A percentile compares a stretch with the other conserved stretches of the same genome.
Conservation (phyloP, 2,113 vertebrate genomes). For the Zosterops lateralis region DNA sequence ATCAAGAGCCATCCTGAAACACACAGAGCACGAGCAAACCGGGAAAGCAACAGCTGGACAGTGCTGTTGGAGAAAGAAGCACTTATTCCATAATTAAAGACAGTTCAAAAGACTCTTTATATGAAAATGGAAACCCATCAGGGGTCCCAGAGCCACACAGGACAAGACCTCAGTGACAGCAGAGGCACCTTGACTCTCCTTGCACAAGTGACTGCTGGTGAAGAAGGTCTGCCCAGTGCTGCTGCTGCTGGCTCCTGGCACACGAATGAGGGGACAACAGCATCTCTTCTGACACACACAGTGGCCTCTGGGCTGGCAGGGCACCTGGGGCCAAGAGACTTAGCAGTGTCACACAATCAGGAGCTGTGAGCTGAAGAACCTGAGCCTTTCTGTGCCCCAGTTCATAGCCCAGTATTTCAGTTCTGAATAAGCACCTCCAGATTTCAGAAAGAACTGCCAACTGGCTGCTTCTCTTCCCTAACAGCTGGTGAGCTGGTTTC, state of each 20-base stretch:
- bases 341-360: not conserved
- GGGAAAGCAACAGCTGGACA: not conserved
- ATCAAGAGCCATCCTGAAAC: not conserved
- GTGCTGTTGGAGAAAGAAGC: not conserved
- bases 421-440: not conserved
- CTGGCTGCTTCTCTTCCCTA: not conserved
- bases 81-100: not conserved
- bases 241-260: not conserved
- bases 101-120: not conserved
- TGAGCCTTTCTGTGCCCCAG: not conserved
- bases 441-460: not conserved
- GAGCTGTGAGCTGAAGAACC: not conserved
- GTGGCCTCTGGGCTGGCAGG: accelerated
- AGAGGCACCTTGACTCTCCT: not conserved
- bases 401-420: not conserved
- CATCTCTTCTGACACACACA: not conserved
- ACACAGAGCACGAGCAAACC: not conserved
- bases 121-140: not conserved
- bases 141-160: not conserved
- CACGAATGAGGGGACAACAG: not conserved
- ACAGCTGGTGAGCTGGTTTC: not conserved
- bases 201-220: not conserved
- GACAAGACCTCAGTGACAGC: not conserved
- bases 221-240: not conserved
- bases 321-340: not conserved